Conservation (phyloP, 1,140 invertebrate genomes). For the Atta texana region DNA sequence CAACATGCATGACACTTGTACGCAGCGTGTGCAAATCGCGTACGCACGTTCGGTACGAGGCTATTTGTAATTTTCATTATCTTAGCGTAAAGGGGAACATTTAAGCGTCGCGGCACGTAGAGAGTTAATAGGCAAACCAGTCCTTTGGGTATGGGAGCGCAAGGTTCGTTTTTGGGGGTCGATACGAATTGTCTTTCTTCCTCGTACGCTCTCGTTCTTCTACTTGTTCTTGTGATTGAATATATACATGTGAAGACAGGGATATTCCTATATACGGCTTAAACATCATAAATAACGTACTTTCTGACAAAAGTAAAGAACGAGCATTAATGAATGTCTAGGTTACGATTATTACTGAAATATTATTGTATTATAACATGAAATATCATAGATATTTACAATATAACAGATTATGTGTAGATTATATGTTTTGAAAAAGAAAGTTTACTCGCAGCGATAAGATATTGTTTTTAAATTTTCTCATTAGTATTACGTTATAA, state of each 20-base stretch:
- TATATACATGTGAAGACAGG: constrained; percentile 4
- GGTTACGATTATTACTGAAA: neutral
- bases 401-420: neutral
- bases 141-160: constrained; percentile 61
- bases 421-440: neutral
- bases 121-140: constrained; percentile 83
- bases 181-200: neutral
- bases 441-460: neutral
- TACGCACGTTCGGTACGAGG: constrained; percentile 79
- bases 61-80: constrained; percentile 87
- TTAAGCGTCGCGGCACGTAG: constrained; percentile 85
- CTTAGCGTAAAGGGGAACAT: constrained; percentile 84
- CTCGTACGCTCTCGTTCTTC: constrained; percentile 12
- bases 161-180: constrained; percentile 68
- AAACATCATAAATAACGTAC: neutral
- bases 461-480: neutral
- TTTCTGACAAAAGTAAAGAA: neutral
- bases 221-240: neutral
- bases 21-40: constrained; percentile 30
- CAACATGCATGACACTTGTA: constrained; percentile 40
- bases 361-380: neutral
- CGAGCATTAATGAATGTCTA: neutral
- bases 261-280: neutral
- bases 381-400: too few relatives aligned
- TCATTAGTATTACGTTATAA: neutral